phyloP scores from a whole-genome alignment of 1,140 invertebrate species.

The Drosophila pectinifera region DNA sequence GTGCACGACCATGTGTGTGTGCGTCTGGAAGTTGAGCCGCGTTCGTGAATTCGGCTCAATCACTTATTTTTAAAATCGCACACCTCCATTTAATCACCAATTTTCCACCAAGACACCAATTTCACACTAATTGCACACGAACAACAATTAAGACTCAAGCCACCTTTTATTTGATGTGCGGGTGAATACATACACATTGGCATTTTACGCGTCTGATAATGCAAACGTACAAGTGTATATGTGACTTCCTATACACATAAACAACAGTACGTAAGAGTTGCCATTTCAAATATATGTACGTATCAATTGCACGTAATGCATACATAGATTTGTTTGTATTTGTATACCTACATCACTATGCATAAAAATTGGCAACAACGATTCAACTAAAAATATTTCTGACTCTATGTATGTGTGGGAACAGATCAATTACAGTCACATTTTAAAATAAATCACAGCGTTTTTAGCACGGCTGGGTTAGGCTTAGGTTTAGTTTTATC shows the following conservation, averaged over 20 bases:
- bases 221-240: conserved; percentile 6
- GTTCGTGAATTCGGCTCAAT: conserved; percentile 13
- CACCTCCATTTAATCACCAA: conserved; percentile 59
- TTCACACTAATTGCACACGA: conserved; percentile 53
- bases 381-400: conserved; percentile 9
- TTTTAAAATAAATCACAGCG: conserved; percentile 34
- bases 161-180: conserved; percentile 24
- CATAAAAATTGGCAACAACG: conserved; percentile 22
- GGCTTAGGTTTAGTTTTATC: conserved; percentile 29
- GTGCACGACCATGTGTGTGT: conserved; percentile 10
- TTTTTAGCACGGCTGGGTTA: conserved; percentile 6
- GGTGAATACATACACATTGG: conserved; percentile 12
- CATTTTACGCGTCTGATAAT: conserved; percentile 22
- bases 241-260: conserved; percentile 35
- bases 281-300: conserved; percentile 35
- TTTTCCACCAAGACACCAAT: conserved; percentile 35
- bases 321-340: conserved; percentile 24
- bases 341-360: conserved; percentile 25
- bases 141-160: conserved; percentile 37
- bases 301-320: conserved; percentile 24
- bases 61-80: conserved; percentile 55
- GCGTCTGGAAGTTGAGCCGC: conserved; percentile 5
- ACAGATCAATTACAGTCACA: conserved; percentile 20
- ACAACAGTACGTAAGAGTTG: conserved; percentile 47
- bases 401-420: not conserved